phyloP scores from a whole-genome alignment of 2,113 vertebrate species.

The Labrus mixtus region DNA sequence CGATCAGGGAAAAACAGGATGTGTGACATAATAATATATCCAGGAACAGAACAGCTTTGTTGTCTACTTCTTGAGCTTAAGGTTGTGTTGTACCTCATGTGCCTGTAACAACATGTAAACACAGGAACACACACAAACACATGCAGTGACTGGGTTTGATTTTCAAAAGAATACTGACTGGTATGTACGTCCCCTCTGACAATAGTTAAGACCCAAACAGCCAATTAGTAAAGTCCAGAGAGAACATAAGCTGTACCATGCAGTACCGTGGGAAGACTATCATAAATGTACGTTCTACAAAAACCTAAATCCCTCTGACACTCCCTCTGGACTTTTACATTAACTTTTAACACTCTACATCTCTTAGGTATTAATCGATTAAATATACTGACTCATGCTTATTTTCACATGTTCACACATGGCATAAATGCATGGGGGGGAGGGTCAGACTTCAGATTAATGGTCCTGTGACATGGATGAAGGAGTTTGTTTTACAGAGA shows the following conservation, averaged over 20 bases:
- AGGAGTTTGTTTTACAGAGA: conserved; percentile 52
- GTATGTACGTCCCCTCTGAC: conserved; percentile 62
- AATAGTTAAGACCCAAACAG: conserved; percentile 46
- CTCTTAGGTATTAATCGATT: neutral
- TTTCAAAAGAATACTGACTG: conserved; percentile 29
- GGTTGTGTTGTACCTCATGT: neutral
- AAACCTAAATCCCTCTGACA: neutral
- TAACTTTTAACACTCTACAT: neutral
- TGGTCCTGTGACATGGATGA: conserved; percentile 68
- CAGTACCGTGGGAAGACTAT: conserved; percentile 23
- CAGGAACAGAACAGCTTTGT: conserved; percentile 21
- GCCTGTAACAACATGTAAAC: conserved; percentile 14
- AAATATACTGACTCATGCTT: neutral
- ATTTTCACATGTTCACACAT: neutral
- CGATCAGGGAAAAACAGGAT: neutral
- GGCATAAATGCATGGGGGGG: neutral
- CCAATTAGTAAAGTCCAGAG: conserved; percentile 54
- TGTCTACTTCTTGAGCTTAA: conserved; percentile 21
- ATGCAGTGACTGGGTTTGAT: neutral
- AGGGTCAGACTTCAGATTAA: conserved; percentile 56
- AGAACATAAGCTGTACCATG: conserved; percentile 48
- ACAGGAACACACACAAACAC: conserved; percentile 9
- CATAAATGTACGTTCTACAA: neutral
- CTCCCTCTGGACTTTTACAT: neutral
- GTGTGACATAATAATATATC: neutral